Evolutionary conservation across 2,888 invertebrate genomes (phyloP).

Genomic region (Zaprionus obscuricornis): DNA sequence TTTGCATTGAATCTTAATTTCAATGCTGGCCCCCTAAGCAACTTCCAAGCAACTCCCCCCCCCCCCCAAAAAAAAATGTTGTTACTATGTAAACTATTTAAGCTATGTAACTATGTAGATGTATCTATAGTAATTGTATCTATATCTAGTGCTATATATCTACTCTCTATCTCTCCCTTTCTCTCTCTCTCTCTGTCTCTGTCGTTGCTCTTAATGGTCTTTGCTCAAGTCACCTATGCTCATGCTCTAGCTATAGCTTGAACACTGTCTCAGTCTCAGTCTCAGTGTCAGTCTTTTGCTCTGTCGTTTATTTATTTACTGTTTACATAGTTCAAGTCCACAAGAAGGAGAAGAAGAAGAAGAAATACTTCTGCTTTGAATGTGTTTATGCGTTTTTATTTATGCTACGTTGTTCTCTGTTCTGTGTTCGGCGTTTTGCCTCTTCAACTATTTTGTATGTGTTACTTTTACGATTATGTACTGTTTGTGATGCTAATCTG

Average conservation of each 20-base stretch:
- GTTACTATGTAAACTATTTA: neutral
- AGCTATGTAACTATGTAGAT: neutral
- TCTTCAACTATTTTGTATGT: constrained; percentile 44
- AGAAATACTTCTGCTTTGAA: constrained; percentile 34
- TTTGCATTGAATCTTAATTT: constrained; percentile 67
- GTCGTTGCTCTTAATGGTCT: constrained; percentile 59
- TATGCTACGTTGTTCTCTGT: constrained; percentile 27
- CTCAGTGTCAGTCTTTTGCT: constrained; percentile 22
- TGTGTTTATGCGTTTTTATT: constrained; percentile 13
- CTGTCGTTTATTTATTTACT: constrained; percentile 65
- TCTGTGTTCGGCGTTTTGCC: too few relatives aligned
- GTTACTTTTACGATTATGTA: constrained; percentile 75
- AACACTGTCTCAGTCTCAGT: constrained; percentile 17
- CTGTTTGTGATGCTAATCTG: constrained; percentile 77
- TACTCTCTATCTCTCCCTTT: constrained; percentile 24
- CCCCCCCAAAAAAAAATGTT: too few relatives aligned
- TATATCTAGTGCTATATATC: constrained; percentile 7
- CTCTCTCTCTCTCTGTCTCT: constrained; percentile 37
- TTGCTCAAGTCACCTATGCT: constrained; percentile 35
- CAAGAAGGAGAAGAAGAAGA: too few relatives aligned
- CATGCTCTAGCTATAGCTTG: constrained; percentile 13
- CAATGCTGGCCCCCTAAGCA: too few relatives aligned
- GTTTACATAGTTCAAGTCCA: constrained; percentile 69
- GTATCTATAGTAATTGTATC: constrained; percentile 12
- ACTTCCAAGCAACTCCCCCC: too few relatives aligned